Base-by-base conservation (phyloP, 2,888 invertebrate genomes). In the Eupithecia subfuscata region DNA sequence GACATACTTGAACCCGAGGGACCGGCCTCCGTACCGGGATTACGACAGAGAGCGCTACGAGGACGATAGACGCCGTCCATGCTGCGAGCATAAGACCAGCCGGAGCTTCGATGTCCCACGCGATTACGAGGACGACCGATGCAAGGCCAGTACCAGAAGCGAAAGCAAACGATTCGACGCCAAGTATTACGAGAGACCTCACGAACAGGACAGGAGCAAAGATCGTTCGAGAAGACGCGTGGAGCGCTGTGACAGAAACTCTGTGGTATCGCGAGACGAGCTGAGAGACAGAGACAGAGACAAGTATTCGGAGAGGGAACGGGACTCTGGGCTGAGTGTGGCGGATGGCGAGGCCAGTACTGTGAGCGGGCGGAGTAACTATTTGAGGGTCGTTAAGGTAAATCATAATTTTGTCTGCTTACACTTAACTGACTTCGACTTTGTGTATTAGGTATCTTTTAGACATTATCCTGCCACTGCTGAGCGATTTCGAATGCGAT, bases 291-390 rank as follows among this genome's bases (percentile, higher is more conserved):
- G 86, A 68, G 89, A 89, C 12, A 85, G 89, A 70, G 92, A 92
- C 52, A 85, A 89, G 78, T 91, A 82, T 77, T 92, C 92, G 5
- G 94, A 94, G 75, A 86, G 90, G 74, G 94, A 92, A 79, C 86
- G 92, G 75, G 94, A 94, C 80, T 94, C 94, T 0, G 94, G 92
- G 0, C 77, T 94, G 75, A 94, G 94, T 75, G 91, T 91, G 25
- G 94, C 91, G 7, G 94, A 94, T 75, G 91, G 91, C 2, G 92
- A 92, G 71, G 91, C 87, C 2, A 93, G 94, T 75, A 93, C 91
- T 0, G 78, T 91, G 1, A 94, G 94, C 77, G 93, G 91, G 3
- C 88, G 85, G 75, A 94, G 94, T 76, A 93, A 92, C 81, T 94
- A 90, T 77, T 85, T 94, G 74, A 90, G 87, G 80, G 90, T 89